Conservation (phyloP, 2,888 invertebrate species). For the Dryocosmus kuriphilus region DNA sequence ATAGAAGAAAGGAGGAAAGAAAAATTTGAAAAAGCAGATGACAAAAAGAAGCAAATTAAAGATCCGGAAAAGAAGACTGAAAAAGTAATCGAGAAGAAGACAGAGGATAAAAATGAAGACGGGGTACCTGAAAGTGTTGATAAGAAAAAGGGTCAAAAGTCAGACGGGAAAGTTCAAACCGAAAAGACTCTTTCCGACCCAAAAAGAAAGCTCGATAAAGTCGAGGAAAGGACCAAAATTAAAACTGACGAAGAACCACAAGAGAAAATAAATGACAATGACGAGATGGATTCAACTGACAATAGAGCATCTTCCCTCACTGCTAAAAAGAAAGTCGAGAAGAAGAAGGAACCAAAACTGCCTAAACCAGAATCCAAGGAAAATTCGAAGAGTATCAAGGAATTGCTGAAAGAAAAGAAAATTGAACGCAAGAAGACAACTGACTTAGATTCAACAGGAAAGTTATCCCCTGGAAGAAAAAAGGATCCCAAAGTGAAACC, state of each 20-base stretch:
- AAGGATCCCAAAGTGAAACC: slow-evolving; percentile 67
- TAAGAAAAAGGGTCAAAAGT: slow-evolving; percentile 63
- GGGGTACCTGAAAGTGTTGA: slow-evolving; percentile 59
- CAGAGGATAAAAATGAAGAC: slow-evolving; percentile 61
- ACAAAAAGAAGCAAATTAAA: slow-evolving; percentile 63
- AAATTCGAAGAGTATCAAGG: slow-evolving; percentile 63
- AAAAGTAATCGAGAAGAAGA: slow-evolving; percentile 62
- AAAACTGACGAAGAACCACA: slow-evolving; percentile 52
- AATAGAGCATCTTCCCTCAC: slow-evolving; percentile 53
- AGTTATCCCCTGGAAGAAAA: slow-evolving; percentile 48
- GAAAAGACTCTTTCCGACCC: slow-evolving; percentile 60
- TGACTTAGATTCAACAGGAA: slow-evolving; percentile 61
- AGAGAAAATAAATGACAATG: slow-evolving; percentile 50
- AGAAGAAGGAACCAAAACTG: slow-evolving; percentile 69
- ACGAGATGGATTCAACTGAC: slow-evolving; percentile 55
- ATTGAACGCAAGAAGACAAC: slow-evolving; percentile 68
- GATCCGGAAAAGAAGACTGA: slow-evolving; percentile 59
- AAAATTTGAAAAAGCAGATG: slow-evolving; percentile 63
- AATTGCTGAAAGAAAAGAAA: slow-evolving; percentile 69
- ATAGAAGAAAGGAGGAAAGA: slow-evolving; percentile 66
- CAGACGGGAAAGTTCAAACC: slow-evolving; percentile 63
- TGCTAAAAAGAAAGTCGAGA: slow-evolving; percentile 69
- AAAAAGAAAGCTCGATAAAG: slow-evolving; percentile 59
- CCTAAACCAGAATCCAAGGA: slow-evolving; percentile 68
- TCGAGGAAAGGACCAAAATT: slow-evolving; percentile 57